Evolutionary conservation across 2,797 vertebrate genomes (phyloP).

Genomic region (Siniperca obscura): DNA sequence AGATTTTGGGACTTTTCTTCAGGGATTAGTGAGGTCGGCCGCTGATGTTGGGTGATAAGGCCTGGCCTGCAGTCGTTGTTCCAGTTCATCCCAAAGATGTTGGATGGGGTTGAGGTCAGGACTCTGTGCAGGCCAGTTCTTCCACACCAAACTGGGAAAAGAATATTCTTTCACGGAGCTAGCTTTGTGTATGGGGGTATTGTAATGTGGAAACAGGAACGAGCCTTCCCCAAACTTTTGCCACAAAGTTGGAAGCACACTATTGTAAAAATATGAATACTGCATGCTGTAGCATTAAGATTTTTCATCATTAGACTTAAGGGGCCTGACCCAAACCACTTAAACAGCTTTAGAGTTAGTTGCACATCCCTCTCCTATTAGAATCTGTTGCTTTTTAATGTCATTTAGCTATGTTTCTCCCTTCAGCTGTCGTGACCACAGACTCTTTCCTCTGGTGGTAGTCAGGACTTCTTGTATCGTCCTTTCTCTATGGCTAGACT

Average conservation of each 20-base stretch:
- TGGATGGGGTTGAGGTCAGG: neutral
- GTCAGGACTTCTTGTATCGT: too few species aligned
- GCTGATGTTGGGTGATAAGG: neutral
- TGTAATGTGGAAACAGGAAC: neutral
- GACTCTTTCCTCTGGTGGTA: too few species aligned
- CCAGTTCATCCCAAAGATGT: neutral
- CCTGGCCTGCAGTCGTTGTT: too few species aligned
- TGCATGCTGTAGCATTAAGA: too few species aligned
- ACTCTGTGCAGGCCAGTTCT: neutral
- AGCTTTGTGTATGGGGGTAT: neutral
- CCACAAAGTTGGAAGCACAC: neutral
- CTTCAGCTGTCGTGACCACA: too few species aligned
- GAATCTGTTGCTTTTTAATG: too few species aligned
- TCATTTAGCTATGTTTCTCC: too few species aligned
- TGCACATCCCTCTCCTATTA: too few species aligned
- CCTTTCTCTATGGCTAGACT: too few species aligned
- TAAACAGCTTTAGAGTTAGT: neutral
- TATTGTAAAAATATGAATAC: neutral
- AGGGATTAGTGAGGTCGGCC: neutral
- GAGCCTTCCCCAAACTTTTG: neutral
- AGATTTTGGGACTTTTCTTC: neutral
- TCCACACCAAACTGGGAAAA: neutral
- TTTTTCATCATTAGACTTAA: neutral
- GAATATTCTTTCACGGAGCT: neutral
- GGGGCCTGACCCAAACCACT: neutral